Conservation (phyloP, 2,113 vertebrate species). For the Chionodraco myersi region DNA sequence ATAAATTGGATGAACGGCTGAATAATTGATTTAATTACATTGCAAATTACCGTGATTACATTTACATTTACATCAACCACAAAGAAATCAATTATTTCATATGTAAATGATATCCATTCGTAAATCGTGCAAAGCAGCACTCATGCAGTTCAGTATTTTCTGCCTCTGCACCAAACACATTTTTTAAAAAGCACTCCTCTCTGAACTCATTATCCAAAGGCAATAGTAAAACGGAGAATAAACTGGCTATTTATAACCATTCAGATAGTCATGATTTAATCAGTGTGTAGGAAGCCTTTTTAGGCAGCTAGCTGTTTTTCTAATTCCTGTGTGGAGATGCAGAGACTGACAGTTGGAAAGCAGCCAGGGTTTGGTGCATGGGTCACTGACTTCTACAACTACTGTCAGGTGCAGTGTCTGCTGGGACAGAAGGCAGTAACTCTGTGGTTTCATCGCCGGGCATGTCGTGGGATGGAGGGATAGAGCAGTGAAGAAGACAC, state of each 20-base stretch:
- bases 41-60: conserved; percentile 24
- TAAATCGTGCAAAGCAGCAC: conserved; percentile 3
- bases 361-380: conserved; percentile 11
- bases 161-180: conserved; percentile 26
- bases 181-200: conserved; percentile 32
- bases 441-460: conserved; percentile 6
- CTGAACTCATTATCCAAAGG: conserved; percentile 30
- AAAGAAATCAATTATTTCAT: conserved; percentile 33
- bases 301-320: conserved; percentile 9
- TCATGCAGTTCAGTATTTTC: conserved; percentile 5
- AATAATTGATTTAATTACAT: conserved; percentile 38
- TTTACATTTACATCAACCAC: conserved; percentile 13
- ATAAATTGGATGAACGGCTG: conserved; percentile 9
- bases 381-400: conserved; percentile 45
- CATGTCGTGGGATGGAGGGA: conserved; percentile 27
- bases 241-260: conserved; percentile 45
- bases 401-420: conserved; percentile 46
- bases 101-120: conserved; percentile 35
- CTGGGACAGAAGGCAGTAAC: conserved; percentile 39
- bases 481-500: conserved; percentile 21
- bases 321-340: conserved; percentile 2
- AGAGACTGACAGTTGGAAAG: conserved; percentile 25
- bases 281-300: conserved; percentile 13
- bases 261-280: conserved; percentile 8
- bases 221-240: conserved; percentile 22